These are phyloP conservation scores for Gryllus bimaculatus DNA, from an alignment of 1,140 invertebrate genomes.

Conservation along the genomic window DNA sequence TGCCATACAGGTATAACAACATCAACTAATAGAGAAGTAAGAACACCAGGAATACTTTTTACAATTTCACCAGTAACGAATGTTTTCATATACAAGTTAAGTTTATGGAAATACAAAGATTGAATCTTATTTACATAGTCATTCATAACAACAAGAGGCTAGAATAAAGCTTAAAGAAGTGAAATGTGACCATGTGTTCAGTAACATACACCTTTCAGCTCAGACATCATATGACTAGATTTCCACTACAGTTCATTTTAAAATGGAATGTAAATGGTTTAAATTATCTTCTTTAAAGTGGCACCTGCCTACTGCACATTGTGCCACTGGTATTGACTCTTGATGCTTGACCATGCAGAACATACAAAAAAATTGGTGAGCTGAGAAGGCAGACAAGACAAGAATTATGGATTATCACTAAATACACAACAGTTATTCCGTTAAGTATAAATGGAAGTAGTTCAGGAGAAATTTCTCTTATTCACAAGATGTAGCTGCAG, in stretches of 20 bases:
- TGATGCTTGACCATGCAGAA: neutral
- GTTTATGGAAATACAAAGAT: constrained; percentile 2
- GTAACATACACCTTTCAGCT: neutral
- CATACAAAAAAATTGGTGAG: neutral
- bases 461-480: too few relatives aligned
- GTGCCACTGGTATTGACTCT: neutral
- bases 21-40: constrained; percentile 1
- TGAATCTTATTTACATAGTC: constrained; percentile 1
- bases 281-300: neutral
- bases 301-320: neutral
- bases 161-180: constrained; percentile 5
- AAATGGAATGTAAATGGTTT: neutral
- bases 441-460: too few relatives aligned
- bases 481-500: too few relatives aligned
- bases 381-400: too few relatives aligned
- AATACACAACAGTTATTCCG: too few relatives aligned
- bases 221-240: neutral
- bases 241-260: constrained; percentile 5
- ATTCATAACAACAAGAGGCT: neutral
- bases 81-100: constrained; percentile 2
- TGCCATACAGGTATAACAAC: neutral
- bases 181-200: constrained; percentile 4
- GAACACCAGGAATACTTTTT: constrained; percentile 1
- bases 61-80: neutral
- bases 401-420: too few relatives aligned